Base-by-base conservation (phyloP, 2,888 invertebrate genomes). In the Poecilus cupreus region DNA sequence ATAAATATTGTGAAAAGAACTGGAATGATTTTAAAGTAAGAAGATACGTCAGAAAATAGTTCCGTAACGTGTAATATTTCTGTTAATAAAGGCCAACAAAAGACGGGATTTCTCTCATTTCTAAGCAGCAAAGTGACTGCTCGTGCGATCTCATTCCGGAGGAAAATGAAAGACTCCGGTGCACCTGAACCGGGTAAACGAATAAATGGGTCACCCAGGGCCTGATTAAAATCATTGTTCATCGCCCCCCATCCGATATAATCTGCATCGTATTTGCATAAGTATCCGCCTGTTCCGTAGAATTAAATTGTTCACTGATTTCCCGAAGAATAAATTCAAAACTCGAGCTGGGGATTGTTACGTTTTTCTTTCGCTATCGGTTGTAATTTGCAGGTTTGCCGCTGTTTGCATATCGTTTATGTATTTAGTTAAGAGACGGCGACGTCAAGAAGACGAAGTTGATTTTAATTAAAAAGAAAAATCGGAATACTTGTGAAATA, bases 381-480 rank as follows among this genome's bases (percentile, higher is more conserved):
- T 74, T 49, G 74, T 74, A 74, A 74, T 74, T 75, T 75, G 26
- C 75, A 51, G 75, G 75, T 75, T 26, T 32, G 16, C 49, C 54
- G 22, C 43, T 75, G 75, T 75, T 75, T 75, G 75, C 49, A 75
- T 75, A 75, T 75, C 75, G 51, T 75, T 75, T 75, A 75, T 51
- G 75, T 75, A 51, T 75, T 75, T 75, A 75, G 49, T 54, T 75
- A 75, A 49, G 26, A 24, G 75, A 51, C n/a, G 49, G 32, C 11
- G 49, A 10, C n/a, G 22, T 20, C 74, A 24, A 37, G 11, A 46
- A 75, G 75, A 72, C 18, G 39, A 54, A 51, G 75, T 51, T 75
- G 75, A 75, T 75, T 75, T 72, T 75, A 75, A 51, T 75, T 46
- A 75, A 75, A 51, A 49, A 75, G 75, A 75, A 75, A 75, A 54